Evolutionary conservation across 2,113 vertebrate genomes (phyloP).

Genomic region (Mormoops blainvillei): DNA sequence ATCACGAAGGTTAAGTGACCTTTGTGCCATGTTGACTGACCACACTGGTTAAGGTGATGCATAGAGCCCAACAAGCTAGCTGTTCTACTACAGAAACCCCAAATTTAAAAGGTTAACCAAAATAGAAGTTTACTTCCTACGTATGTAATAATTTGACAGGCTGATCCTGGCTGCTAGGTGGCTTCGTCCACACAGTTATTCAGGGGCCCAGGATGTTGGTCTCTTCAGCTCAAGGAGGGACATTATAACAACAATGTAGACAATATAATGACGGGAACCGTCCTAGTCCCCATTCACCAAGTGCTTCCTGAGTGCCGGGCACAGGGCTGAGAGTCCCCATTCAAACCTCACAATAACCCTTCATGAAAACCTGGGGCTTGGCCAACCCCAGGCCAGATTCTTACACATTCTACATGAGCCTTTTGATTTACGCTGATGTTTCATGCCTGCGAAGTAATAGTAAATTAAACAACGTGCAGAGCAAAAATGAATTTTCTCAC

Average conservation of each 20-base stretch:
- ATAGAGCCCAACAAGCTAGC: not conserved
- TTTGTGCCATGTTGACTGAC: not conserved
- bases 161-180: not conserved
- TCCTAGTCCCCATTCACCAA: fast-evolving
- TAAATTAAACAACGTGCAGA: slow-evolving; percentile 49
- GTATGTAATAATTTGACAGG: not conserved
- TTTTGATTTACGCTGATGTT: slow-evolving; percentile 32
- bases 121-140: not conserved
- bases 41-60: not conserved
- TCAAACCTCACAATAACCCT: not conserved
- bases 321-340: not conserved
- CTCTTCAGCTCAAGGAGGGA: not conserved
- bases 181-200: not conserved
- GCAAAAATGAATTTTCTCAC: slow-evolving; percentile 57
- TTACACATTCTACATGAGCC: not conserved
- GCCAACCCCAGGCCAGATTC: not conserved
- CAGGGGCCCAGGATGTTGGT: not conserved
- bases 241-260: not conserved
- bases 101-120: not conserved
- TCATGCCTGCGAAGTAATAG: slow-evolving; percentile 17
- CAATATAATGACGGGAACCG: not conserved
- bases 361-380: not conserved
- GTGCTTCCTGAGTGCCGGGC: not conserved
- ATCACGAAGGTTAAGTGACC: too few relatives aligned
- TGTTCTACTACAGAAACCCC: not conserved